Base-by-base conservation (phyloP, 2,797 vertebrate genomes). In the Synanceia verrucosa region DNA sequence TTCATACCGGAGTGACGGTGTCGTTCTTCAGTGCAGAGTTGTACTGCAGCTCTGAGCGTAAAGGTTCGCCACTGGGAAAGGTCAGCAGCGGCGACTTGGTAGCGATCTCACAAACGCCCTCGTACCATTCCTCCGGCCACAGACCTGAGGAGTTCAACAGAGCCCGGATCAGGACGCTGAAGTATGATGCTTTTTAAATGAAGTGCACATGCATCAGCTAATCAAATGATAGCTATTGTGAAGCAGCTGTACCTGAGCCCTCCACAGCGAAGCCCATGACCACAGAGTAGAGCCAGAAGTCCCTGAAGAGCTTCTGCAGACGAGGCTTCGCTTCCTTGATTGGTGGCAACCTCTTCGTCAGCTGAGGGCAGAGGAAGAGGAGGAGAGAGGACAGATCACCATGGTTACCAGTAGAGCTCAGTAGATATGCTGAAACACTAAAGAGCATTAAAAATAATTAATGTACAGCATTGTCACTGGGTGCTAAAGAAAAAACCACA, bases 21-120 rank as follows among this genome's bases (percentile, higher is more conserved):
- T 99, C 97, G 0, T 99, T 99, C 91, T 99, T 99, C 91, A 99
- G 95, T 10, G 97, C 97, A 0, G 97, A 99, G 86, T 99, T 99
- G 88, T 99, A 99, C 90, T 99, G 97, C 79, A 99, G 95, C 62
- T 99, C 97, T 0, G 97, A 99, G 11, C 97, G 96, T 28, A 99
- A 90, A 0, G 97, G 97, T 52, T 99, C 97, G 65, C 96, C 97
- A 60, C 97, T 98, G 53, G 97, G 97, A 75, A 99, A 99, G 0
- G 96, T 99, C 58, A 98, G 95, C 74, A 99, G 89, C 0, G 97
- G 97, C 0, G 97, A 99, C 81, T 99, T 99, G 70, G 96, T 97
- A 26, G 97, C 97, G 14, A 99, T 98, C 90, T 99, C 97, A 86
- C 97, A 99, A 21, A 98, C 97, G 0, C 97, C 97, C 76, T 99